Conservation (phyloP, 2,113 vertebrate species). For the Haemorhous mexicanus region DNA sequence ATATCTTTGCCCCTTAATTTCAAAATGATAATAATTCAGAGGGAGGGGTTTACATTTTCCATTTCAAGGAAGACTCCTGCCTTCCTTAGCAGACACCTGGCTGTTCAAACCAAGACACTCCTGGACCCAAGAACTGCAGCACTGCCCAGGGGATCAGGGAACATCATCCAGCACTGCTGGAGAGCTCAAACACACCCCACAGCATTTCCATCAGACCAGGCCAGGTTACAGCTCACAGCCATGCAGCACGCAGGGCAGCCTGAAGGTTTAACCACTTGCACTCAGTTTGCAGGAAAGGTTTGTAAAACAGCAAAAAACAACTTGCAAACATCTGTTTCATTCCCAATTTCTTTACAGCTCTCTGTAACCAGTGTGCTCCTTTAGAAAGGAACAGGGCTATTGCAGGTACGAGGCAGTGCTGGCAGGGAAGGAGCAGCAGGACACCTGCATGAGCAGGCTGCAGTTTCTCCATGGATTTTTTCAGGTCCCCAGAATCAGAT, state of each 20-base stretch:
- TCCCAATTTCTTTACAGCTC: background rate
- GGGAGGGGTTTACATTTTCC: background rate
- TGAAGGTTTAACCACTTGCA: background rate
- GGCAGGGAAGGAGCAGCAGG: background rate
- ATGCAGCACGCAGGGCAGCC: background rate
- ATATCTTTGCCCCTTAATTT: background rate
- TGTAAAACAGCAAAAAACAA: background rate
- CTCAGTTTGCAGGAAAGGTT: background rate
- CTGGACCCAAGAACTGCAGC: background rate
- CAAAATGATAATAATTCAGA: background rate
- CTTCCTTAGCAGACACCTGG: background rate
- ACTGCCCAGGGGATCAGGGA: accelerated
- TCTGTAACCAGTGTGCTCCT: background rate
- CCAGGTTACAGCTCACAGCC: background rate
- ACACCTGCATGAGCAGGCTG: background rate
- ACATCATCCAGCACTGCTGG: accelerated
- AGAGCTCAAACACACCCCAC: background rate
- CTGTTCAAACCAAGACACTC: background rate
- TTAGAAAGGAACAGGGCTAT: background rate
- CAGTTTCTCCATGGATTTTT: background rate
- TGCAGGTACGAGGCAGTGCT: background rate
- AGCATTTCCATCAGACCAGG: background rate
- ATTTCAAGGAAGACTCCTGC: background rate
- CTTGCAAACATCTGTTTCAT: background rate
- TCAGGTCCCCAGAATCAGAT: background rate